phyloP scores from a whole-genome alignment of 2,797 vertebrate species.

The Phataginus tetradactyla region DNA sequence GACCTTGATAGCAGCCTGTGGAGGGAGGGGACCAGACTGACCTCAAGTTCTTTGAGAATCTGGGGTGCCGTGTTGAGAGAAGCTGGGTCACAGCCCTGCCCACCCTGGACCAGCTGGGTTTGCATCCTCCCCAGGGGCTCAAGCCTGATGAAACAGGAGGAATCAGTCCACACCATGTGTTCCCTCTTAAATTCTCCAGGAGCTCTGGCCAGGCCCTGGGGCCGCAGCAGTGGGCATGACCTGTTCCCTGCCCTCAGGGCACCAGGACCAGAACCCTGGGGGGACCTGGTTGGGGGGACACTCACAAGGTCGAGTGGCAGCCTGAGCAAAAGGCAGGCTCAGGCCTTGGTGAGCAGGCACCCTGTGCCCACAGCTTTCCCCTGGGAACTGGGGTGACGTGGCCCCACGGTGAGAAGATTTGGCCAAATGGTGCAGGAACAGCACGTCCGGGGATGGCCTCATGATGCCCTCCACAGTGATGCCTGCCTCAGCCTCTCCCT shows the following conservation, averaged over 20 bases:
- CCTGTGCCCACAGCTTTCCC: conserved; percentile 86
- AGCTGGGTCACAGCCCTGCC: not conserved
- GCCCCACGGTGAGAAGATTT: conserved; percentile 83
- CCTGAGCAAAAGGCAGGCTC: not conserved
- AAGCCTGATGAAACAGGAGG: not conserved
- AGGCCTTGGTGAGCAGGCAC: not conserved
- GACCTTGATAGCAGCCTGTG: no score
- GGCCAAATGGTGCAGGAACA: conserved; percentile 88
- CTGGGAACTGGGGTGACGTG: conserved; percentile 85
- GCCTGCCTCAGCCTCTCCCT: conserved; percentile 88
- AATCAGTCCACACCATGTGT: not conserved
- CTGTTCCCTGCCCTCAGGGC: not conserved
- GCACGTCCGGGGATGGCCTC: conserved; percentile 90
- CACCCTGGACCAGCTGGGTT: not conserved
- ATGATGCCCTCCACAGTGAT: not conserved
- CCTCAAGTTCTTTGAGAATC: not conserved
- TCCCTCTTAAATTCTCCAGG: not conserved
- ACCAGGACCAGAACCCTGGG: not conserved
- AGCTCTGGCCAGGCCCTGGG: not conserved
- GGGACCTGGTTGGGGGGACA: not conserved
- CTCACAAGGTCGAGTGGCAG: not conserved
- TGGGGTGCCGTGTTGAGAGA: not conserved
- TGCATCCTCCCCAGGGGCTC: not conserved
- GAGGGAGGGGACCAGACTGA: not conserved
- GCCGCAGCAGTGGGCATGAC: not conserved